phyloP scores from a whole-genome alignment of 2,888 invertebrate species.

The Lasioglossum leucozonium region DNA sequence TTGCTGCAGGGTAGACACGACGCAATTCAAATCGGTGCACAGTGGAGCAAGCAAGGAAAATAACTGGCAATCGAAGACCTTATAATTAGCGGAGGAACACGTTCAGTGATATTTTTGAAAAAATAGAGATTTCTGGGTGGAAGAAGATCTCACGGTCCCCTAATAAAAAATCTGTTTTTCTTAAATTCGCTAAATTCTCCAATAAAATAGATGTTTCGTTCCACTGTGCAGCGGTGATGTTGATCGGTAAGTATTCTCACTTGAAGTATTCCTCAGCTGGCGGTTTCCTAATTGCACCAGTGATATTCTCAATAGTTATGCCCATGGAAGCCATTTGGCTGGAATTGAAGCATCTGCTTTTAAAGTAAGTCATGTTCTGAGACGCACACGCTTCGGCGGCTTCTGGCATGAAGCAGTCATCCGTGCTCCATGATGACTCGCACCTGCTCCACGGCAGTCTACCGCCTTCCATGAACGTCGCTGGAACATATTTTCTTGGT shows the following conservation, averaged over 20 bases:
- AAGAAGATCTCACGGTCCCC: too few species aligned
- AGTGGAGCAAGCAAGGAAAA: too few species aligned
- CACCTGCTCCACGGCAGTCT: slow-evolving; percentile 90
- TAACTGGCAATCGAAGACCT: background rate
- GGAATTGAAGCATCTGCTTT: slow-evolving; percentile 87
- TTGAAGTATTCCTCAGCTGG: slow-evolving; percentile 91
- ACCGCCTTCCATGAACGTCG: slow-evolving; percentile 61
- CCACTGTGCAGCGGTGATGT: background rate
- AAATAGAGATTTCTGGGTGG: too few species aligned
- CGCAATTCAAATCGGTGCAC: background rate
- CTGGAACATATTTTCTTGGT: slow-evolving; percentile 11
- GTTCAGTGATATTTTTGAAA: too few species aligned
- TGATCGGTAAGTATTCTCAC: slow-evolving; percentile 84
- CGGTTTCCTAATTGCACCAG: slow-evolving; percentile 87
- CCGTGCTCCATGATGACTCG: slow-evolving; percentile 89
- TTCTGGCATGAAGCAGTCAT: slow-evolving; percentile 90
- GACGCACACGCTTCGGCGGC: slow-evolving; percentile 87
- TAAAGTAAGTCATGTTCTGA: slow-evolving; percentile 88
- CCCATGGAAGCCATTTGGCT: slow-evolving; percentile 85
- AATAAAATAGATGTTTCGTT: background rate
- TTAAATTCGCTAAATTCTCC: too few species aligned
- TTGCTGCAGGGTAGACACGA: background rate
- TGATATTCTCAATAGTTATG: slow-evolving; percentile 84
- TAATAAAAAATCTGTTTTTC: too few species aligned
- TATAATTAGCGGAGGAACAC: too few species aligned